Evolutionary conservation across 2,888 invertebrate species (phyloP), one percentile per base, ranked within the genome.

Genomic region (Drosophila robusta): DNA sequence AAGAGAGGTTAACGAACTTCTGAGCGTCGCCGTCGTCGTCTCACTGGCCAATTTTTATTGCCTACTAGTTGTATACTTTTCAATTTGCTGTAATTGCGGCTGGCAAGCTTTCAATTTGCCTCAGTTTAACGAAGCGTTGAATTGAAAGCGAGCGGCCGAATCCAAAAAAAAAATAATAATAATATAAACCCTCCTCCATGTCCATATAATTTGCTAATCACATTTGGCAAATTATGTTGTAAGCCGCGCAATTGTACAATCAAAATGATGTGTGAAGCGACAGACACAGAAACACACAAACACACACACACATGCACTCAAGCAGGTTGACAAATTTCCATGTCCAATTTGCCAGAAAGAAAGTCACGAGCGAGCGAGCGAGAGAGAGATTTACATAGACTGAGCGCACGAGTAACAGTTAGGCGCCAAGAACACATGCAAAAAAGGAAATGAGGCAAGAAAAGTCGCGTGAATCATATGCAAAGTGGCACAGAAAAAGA

Each of bases 91-190:
- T 87, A 87, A 82, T 81, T 84, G 81, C 67, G 78, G 78, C 87
- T 57, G 68, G 49, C 75, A 67, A 69, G 83, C 89, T 83, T 83
- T 83, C 89, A 85, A 85, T 89, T 85, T 87, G 78, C 69, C 74
- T 63, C 89, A 89, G 85, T 89, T 85, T 78, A 85, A 73, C 85
- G 89, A 85, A 85, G 85, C 85, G 85, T 85, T 85, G 85, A 84
- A 85, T 85, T 89, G 81, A 85, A 87, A 87, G 87, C 89, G 73
- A 83, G 63, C 78, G 61, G 66, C 24, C 41, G 16, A 22, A 36
- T 41, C 62, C 45, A 38, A 29, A 29, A 0, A 12, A 18, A 34
- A 49, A 18, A 29, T 32, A 52, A 12, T n/a, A 63, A 51, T 7
- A 34, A 34, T n/a, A 29, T 29, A 12, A 63, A 51, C 46, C 57